These are phyloP conservation scores for Epicauta chinensis DNA, from an alignment of 1,140 invertebrate species.

Conservation along the genomic window DNA sequence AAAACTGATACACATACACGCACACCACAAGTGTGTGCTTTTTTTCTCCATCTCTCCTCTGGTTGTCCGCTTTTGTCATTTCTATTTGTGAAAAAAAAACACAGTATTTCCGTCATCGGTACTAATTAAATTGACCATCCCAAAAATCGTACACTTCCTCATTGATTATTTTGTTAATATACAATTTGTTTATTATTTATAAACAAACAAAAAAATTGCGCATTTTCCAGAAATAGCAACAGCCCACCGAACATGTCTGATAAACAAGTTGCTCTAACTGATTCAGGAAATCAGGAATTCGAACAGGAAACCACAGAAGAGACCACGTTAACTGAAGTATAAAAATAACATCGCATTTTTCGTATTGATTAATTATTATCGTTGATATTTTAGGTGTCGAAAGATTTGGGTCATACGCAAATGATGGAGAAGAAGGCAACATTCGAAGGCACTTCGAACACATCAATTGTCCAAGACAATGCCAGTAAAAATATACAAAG, in stretches of 20 bases:
- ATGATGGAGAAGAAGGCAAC: conserved; percentile 34
- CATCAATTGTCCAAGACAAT: conserved; percentile 35
- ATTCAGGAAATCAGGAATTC: conserved; percentile 23
- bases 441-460: conserved; percentile 34
- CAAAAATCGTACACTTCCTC: too few relatives aligned
- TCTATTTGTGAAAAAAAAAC: too few relatives aligned
- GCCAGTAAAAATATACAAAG: conserved; percentile 27
- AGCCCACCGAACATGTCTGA: conserved; percentile 27
- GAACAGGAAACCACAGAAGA: conserved; percentile 35
- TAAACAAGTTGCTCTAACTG: conserved; percentile 31
- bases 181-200: too few relatives aligned
- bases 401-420: conserved; percentile 37
- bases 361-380: too few relatives aligned
- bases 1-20: not conserved
- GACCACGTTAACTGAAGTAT: conserved; percentile 37
- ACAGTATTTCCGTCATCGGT: too few relatives aligned
- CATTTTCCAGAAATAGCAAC: not conserved
- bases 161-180: too few relatives aligned
- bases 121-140: too few relatives aligned
- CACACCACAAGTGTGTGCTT: conserved; percentile 13
- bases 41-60: conserved; percentile 4
- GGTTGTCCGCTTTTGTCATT: too few relatives aligned
- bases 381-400: conserved; percentile 26
- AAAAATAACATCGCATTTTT: too few relatives aligned
- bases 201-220: too few relatives aligned